Percentiles rank a stretch among this genome's conserved stretches.
Evolutionary conservation across 1,140 invertebrate species (phyloP).

Genomic region (Aphis craccivora): DNA sequence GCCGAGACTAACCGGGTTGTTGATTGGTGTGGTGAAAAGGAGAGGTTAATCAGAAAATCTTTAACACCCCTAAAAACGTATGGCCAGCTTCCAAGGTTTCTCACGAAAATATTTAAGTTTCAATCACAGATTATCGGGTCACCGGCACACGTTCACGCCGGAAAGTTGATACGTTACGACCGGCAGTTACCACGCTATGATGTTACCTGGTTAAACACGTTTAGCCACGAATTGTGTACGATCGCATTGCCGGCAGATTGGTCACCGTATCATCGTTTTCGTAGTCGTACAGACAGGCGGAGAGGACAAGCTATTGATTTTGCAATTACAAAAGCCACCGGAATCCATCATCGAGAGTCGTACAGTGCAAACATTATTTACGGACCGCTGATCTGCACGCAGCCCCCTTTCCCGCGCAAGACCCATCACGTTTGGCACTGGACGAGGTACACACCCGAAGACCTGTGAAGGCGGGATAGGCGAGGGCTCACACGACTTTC

Average conservation of each 20-base stretch:
- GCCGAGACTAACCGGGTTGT: not conserved
- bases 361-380: conserved; percentile 48
- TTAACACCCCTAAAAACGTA: not conserved
- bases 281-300: not conserved
- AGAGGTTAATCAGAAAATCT: not conserved
- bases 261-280: not conserved
- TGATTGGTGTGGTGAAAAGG: not conserved
- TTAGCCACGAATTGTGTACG: not conserved
- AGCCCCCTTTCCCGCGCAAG: too few relatives aligned
- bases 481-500: not conserved
- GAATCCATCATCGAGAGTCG: conserved; percentile 35
- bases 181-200: not conserved
- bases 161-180: not conserved
- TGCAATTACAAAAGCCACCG: conserved; percentile 56
- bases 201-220: not conserved
- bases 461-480: not conserved
- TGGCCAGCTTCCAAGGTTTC: not conserved
- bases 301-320: conserved; percentile 41
- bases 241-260: not conserved
- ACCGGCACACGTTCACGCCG: too few relatives aligned
- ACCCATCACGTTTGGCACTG: not conserved
- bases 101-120: not conserved
- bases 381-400: conserved; percentile 30
- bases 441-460: not conserved
- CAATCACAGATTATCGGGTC: not conserved